Evolutionary conservation across 2,113 vertebrate genomes (phyloP).

Genomic region (Camelus bactrianus): DNA sequence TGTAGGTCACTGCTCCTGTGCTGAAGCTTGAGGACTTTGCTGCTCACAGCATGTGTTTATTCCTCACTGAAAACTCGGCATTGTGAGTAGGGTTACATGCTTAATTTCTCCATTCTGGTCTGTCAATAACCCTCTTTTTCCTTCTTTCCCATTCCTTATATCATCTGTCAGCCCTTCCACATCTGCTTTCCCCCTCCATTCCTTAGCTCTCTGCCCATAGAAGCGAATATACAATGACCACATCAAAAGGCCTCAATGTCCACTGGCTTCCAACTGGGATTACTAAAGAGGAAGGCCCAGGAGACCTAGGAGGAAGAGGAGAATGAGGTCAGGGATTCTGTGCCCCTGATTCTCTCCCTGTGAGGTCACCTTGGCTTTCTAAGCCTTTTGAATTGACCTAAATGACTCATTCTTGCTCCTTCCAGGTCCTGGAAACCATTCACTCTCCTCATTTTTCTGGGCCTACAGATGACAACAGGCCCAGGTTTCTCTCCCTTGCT

Average conservation of each 20-base stretch:
- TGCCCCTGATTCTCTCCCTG: conserved; percentile 30
- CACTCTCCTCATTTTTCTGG: background rate
- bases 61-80: background rate
- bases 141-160: background rate
- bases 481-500: background rate
- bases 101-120: background rate
- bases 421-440: background rate
- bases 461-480: background rate
- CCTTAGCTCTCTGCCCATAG: background rate
- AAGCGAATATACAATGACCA: background rate
- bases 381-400: conserved; percentile 37
- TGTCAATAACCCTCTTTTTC: background rate
- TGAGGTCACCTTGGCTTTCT: conserved; percentile 66
- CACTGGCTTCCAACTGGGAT: background rate
- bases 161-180: background rate
- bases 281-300: conserved; percentile 9
- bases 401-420: background rate
- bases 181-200: background rate
- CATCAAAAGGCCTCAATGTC: background rate
- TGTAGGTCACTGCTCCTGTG: background rate
- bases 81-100: background rate
- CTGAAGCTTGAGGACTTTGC: background rate
- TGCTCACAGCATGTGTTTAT: background rate
- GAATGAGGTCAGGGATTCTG: conserved; percentile 34
- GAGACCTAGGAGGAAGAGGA: background rate